Base-by-base conservation (phyloP, 2,888 invertebrate species). In the Phyllotreta striolata region DNA sequence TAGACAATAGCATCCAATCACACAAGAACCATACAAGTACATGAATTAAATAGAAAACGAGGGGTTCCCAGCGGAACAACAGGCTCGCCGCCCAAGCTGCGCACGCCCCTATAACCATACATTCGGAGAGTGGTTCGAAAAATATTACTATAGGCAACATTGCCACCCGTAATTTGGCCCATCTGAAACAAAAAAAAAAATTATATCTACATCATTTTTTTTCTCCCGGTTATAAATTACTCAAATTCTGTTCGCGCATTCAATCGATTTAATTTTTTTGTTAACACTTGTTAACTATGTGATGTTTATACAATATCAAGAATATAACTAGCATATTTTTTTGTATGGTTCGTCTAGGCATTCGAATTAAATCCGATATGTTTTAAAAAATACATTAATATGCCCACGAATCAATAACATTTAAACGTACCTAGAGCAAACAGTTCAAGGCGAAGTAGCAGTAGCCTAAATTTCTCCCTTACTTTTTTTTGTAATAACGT, bases 61-160 rank as follows among this genome's bases (percentile, higher is more conserved):
- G 84, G 1, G 94, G 91, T 81, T 96, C 94, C 85, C 95, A 93
- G 70, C 89, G 89, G 76, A 98, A 92, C 39, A 98, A 84, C 55
- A 89, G 80, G 58, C 89, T 88, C 2, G 91, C 90, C 0, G 96
- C 91, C 92, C 95, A 95, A 0, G 96, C 91, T 37, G 95, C 91
- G 76, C 93, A 88, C n/a, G 93, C 89, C 46, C 98, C 98, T 44
- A 96, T 87, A 35, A 98, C 87, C 84, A 99, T 86, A 80, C 98
- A 98, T 84, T 99, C 98, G 55, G 94, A 93, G 51, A 98, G 84
- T 0, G 98, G 99, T 82, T 99, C 99, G 67, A 98, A 84, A 44
- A 98, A 76, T 69, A 96, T 92, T 46, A 93, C 92, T 39, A 90
- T 88, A 0, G 99, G 98, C 68, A 98, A 86, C 96, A 99, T 98